Conservation (phyloP, 2,113 vertebrate species). For the Vireo altiloquus region DNA sequence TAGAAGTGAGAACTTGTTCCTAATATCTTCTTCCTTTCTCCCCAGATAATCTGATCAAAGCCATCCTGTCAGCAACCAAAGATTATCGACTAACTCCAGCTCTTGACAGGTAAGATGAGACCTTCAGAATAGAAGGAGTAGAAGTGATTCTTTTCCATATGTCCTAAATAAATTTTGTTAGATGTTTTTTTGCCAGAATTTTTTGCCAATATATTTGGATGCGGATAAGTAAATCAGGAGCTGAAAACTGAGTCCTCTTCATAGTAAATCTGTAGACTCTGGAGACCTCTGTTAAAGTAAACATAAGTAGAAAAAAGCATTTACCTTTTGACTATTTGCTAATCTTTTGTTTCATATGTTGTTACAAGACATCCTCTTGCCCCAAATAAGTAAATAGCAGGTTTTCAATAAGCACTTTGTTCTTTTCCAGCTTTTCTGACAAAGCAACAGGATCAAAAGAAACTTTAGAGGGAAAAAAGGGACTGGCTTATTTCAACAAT, state of each 20-base stretch:
- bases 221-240: background rate
- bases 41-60: constrained; percentile 91
- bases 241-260: background rate
- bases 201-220: background rate
- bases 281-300: background rate
- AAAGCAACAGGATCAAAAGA: background rate
- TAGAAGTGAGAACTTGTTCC: background rate
- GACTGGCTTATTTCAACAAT: background rate
- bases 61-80: constrained; percentile 88
- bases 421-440: background rate
- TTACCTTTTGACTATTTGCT: constrained; percentile 8
- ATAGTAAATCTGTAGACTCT: background rate
- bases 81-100: constrained; percentile 86
- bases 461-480: background rate
- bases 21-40: constrained; percentile 56
- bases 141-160: background rate
- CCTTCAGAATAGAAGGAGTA: background rate
- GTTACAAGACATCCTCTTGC: background rate
- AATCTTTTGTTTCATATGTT: background rate
- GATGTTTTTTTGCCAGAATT: background rate
- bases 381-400: background rate
- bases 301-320: background rate
- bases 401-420: background rate
- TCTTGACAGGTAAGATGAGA: constrained; percentile 85
- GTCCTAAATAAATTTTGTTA: background rate